Evolutionary conservation across 2,888 invertebrate genomes (phyloP).

Genomic region (Chaetogeoica ovagalla): DNA sequence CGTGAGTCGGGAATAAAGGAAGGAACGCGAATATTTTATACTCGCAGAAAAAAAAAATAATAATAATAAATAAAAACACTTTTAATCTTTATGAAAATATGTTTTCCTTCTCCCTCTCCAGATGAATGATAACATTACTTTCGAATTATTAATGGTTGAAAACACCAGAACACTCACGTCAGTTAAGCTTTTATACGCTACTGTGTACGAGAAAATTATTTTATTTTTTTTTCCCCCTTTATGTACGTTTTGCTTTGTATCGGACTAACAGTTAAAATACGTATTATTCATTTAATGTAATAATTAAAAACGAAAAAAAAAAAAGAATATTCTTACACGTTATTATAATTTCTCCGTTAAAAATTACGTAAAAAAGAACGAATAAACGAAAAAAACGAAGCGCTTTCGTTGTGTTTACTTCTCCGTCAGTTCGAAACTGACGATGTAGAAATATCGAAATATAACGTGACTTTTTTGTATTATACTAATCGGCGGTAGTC

Average conservation of each 20-base stretch:
- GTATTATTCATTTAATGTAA: no score
- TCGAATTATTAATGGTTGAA: slow-evolving; percentile 45
- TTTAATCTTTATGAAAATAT: slow-evolving; percentile 31
- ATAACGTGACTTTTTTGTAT: no score
- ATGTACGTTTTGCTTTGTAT: no score
- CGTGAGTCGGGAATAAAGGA: slow-evolving; percentile 9
- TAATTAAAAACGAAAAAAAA: background rate
- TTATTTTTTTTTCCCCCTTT: background rate
- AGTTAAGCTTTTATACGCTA: background rate
- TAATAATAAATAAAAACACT: background rate
- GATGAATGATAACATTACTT: slow-evolving; percentile 34
- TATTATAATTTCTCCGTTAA: no score
- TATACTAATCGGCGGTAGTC: no score
- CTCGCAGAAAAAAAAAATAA: no score
- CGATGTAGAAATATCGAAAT: no score
- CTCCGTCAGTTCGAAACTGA: no score
- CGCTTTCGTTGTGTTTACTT: no score
- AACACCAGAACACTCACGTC: background rate
- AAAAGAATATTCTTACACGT: background rate
- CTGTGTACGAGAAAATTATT: background rate
- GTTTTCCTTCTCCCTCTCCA: slow-evolving; percentile 8
- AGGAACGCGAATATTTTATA: slow-evolving; percentile 11
- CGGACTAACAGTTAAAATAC: no score
- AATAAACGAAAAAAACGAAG: no score
- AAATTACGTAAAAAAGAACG: no score